Base-by-base conservation (phyloP, 1,140 invertebrate species). In the Venustaconcha ellipsiformis region DNA sequence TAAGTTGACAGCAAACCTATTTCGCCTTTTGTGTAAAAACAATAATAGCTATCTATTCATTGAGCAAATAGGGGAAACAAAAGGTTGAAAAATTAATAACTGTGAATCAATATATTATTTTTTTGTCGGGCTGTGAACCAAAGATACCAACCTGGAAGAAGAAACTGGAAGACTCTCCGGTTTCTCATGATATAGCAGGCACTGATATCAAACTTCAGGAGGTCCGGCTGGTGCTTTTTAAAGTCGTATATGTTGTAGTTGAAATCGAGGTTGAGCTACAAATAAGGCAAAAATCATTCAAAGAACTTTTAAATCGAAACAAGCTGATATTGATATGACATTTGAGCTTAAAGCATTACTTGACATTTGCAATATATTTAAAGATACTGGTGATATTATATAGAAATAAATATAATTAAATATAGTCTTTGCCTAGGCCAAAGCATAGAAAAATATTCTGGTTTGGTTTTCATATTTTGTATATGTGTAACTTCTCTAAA, bases 181-280 rank as follows among this genome's bases (percentile, higher is more conserved):
- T 82, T 78, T 6, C 60, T 75, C 55, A 72, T 68, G 26, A 73
- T 59, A 60, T 83, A 85, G 62, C 84, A 85, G 1, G 74, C 72
- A 60, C 79, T 78, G 20, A 85, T 80, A 75, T 85, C 84, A 70
- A 81, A 85, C 3, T 72, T 74, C 5, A 83, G 55, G 60, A 84
- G 48, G 56, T 82, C 74, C 20, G 84, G 84, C 30, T 81, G 75
- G 12, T 67, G 59, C 30, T 79, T 81, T 20, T 76, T 72, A 71
- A 82, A 85, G 67, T 85, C 78, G 65, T 82, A 84, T 17, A 85
- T 64, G 57, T 84, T 84, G 56, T 80, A 83, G 55, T 82, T 75
- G 57, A 76, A 79, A 56, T 79, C 74, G 26, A 77, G 67, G 12
- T 76, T 68, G 15, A 20, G 30, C 79, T 82, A 70, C 14, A 78